A percentile compares a stretch with the other conserved stretches of the same genome.
Conservation (phyloP, 2,888 invertebrate genomes). For the Ophion ventricosus region DNA sequence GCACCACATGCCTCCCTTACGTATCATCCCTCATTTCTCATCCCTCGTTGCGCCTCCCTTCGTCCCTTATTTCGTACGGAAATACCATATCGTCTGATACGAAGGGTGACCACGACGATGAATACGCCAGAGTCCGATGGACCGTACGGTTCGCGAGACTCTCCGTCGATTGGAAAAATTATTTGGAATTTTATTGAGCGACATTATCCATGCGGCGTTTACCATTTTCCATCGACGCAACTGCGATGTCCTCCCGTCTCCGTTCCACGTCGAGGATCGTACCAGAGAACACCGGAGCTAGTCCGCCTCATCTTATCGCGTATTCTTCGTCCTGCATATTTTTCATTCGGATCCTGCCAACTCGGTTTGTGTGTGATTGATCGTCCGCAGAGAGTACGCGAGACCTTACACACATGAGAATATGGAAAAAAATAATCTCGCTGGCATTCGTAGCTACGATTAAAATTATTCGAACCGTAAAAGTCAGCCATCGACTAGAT, state of each 20-base stretch:
- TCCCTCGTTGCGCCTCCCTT: background rate
- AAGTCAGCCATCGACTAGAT: background rate
- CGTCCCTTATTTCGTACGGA: slow-evolving; percentile 17
- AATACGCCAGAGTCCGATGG: background rate
- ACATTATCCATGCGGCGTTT: background rate
- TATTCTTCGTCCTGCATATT: slow-evolving; percentile 61
- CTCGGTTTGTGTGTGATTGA: slow-evolving; percentile 55
- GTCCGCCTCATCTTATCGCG: slow-evolving; percentile 57
- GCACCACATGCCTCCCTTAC: slow-evolving; percentile 21
- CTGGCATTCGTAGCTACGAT: slow-evolving; percentile 37
- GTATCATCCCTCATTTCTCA: slow-evolving; percentile 29
- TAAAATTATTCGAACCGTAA: background rate
- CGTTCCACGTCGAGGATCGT: slow-evolving; percentile 13
- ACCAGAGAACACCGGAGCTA: slow-evolving; percentile 7
- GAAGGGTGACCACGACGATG: background rate
- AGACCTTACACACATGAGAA: slow-evolving; percentile 25
- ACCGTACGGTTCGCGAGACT: background rate
- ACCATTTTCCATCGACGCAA: background rate
- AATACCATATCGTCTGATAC: slow-evolving; percentile 5
- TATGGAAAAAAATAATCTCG: slow-evolving; percentile 62
- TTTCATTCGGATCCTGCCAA: slow-evolving; percentile 55
- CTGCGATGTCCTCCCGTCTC: slow-evolving; percentile 19
- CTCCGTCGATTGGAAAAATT: background rate
- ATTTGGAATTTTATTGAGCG: background rate
- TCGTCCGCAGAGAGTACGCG: slow-evolving; percentile 52